Percentiles rank a stretch among this genome's conserved stretches.
These are phyloP conservation scores for Apodemus agrarius DNA, from an alignment of 2,797 vertebrate species.

Conservation along the genomic window DNA sequence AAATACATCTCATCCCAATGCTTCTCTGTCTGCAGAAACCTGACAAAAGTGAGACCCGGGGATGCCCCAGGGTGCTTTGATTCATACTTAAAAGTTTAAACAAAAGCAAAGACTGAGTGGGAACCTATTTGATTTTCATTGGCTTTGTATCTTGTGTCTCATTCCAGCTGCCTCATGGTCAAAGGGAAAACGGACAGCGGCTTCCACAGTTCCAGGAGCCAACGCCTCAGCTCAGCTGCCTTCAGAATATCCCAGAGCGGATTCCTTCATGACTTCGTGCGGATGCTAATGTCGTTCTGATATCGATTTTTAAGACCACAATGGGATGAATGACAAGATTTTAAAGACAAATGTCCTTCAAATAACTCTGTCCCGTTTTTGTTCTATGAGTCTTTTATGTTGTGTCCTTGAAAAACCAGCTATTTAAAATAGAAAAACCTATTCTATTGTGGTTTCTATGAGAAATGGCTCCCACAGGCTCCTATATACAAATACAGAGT, in stretches of 20 bases:
- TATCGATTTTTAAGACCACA: neutral
- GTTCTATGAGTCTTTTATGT: neutral
- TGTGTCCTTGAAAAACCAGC: slow-evolving; percentile 14
- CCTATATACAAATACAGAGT: neutral
- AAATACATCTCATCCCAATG: neutral
- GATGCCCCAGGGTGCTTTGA: neutral
- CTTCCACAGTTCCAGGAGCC: neutral
- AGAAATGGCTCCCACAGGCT: neutral
- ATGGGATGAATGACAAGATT: neutral
- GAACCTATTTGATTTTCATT: slow-evolving; percentile 19
- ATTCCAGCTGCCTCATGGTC: neutral
- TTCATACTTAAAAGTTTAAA: slow-evolving; percentile 38
- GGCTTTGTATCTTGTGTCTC: neutral
- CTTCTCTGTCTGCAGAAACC: slow-evolving; percentile 23
- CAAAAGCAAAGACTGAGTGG: neutral
- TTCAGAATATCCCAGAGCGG: neutral
- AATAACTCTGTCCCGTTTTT: neutral
- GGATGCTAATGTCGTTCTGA: neutral
- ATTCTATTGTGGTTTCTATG: neutral
- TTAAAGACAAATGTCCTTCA: neutral
- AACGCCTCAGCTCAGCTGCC: neutral
- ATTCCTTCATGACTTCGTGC: neutral
- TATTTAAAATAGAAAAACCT: slow-evolving; percentile 9
- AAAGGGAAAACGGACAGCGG: neutral
- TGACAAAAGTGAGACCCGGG: neutral